Percentiles rank a stretch among this genome's conserved stretches.
phyloP scores from a whole-genome alignment of 2,113 vertebrate species.

The Trichomycterus rosablanca region DNA sequence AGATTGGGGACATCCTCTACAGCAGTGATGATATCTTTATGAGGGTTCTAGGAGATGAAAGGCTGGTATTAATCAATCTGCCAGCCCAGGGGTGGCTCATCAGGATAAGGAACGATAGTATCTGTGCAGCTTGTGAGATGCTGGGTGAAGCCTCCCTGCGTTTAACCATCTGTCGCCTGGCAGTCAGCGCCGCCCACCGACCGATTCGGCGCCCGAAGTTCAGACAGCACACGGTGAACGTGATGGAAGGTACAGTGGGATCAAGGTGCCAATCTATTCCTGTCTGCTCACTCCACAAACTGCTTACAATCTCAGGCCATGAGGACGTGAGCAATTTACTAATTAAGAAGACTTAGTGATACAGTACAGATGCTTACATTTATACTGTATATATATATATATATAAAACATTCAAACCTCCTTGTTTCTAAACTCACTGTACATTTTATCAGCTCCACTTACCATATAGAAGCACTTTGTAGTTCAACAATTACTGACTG shows the following conservation, averaged over 20 bases:
- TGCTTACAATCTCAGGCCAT: too few relatives aligned
- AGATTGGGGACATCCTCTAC: constrained; percentile 50
- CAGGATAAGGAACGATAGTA: constrained; percentile 50
- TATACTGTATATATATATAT: too few relatives aligned
- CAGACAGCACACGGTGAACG: constrained; percentile 11
- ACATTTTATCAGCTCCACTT: too few relatives aligned
- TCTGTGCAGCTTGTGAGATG: constrained; percentile 48
- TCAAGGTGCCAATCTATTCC: constrained; percentile 14
- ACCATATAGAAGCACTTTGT: too few relatives aligned
- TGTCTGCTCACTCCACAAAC: not conserved
- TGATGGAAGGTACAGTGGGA: constrained; percentile 18
- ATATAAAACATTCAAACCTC: too few relatives aligned
- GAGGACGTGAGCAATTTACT: too few relatives aligned
- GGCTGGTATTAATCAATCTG: constrained; percentile 65
- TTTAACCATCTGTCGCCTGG: constrained; percentile 58
- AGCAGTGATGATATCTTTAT: constrained; percentile 59
- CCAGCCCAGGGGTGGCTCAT: constrained; percentile 55
- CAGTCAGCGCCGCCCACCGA: constrained; percentile 14
- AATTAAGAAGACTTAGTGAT: too few relatives aligned
- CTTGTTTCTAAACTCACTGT: too few relatives aligned
- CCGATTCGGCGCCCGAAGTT: constrained; percentile 30
- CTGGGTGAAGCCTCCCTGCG: constrained; percentile 27
- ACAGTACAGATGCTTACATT: too few relatives aligned
- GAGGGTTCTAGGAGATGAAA: constrained; percentile 59
- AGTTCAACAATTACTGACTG: too few relatives aligned